These are phyloP conservation scores for Charanyca ferruginea DNA, from an alignment of 2,888 invertebrate genomes.

Conservation along the genomic window DNA sequence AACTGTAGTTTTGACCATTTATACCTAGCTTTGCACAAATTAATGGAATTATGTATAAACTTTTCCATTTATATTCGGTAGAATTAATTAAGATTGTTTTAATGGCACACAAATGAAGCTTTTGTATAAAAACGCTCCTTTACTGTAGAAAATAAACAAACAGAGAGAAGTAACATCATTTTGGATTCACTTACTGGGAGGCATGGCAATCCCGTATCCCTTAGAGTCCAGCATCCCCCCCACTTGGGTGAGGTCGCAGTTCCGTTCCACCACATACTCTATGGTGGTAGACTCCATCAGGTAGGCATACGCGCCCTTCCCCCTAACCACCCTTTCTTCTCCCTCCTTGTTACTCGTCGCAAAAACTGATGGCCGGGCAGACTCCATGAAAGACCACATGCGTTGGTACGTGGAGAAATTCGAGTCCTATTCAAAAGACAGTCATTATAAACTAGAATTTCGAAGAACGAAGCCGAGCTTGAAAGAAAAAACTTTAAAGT, in stretches of 20 bases:
- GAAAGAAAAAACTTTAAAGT: too few species aligned
- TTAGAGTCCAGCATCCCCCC: slow-evolving; percentile 98
- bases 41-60: slow-evolving; percentile 17
- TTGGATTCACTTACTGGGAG: slow-evolving; percentile 93
- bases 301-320: slow-evolving; percentile 97
- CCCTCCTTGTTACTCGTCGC: slow-evolving; percentile 97
- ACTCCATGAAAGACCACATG: slow-evolving; percentile 99
- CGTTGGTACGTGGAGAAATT: slow-evolving; percentile 98
- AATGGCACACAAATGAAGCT: background rate
- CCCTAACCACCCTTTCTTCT: slow-evolving; percentile 96
- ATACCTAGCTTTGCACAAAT: slow-evolving; percentile 28
- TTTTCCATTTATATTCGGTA: slow-evolving; percentile 10
- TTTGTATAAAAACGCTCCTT: background rate
- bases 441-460: background rate
- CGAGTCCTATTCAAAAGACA: slow-evolving; percentile 93
- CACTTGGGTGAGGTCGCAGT: slow-evolving; percentile 97
- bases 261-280: slow-evolving; percentile 97
- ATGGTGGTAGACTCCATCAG: slow-evolving; percentile 99
- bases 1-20: slow-evolving; percentile 23
- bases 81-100: slow-evolving; percentile 22
- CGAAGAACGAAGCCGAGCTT: too few species aligned
- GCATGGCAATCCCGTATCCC: slow-evolving; percentile 98
- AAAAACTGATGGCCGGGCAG: slow-evolving; percentile 96
- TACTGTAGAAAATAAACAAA: background rate
- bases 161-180: background rate